Evolutionary conservation across 2,113 vertebrate genomes (phyloP).

Genomic region (Corythornis cristatus): DNA sequence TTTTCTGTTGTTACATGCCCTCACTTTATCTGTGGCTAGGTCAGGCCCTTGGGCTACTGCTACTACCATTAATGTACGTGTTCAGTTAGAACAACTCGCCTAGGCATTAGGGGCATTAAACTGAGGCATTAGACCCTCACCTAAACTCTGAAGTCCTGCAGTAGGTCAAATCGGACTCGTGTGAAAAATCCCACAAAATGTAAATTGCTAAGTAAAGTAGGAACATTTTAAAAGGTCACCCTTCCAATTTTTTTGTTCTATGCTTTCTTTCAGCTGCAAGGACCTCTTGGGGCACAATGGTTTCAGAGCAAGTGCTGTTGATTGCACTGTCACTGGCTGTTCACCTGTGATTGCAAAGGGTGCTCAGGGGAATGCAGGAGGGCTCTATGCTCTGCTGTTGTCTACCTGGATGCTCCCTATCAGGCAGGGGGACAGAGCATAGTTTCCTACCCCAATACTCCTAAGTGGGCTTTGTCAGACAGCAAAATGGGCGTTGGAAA

Average conservation of each 20-base stretch:
- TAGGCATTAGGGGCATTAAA: too few species aligned
- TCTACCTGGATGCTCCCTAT: not conserved
- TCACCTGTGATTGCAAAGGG: not conserved
- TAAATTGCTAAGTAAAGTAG: not conserved
- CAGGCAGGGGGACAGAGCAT: not conserved
- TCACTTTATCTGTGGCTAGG: not conserved
- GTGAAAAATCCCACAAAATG: not conserved
- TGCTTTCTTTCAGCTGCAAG: not conserved
- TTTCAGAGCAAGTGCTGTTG: not conserved
- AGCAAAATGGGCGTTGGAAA: not conserved
- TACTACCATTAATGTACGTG: not conserved
- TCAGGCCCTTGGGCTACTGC: not conserved
- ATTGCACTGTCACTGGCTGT: not conserved
- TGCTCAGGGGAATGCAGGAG: not conserved
- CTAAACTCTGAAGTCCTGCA: not conserved
- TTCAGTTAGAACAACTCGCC: not conserved
- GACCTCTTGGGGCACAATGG: not conserved
- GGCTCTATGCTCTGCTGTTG: not conserved
- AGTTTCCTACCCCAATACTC: not conserved
- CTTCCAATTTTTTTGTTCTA: not conserved
- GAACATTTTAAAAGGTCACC: not conserved
- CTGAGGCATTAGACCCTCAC: not conserved
- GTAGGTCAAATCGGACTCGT: not conserved
- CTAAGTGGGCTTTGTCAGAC: not conserved
- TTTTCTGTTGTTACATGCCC: not conserved